Conservation (phyloP, 1,140 invertebrate genomes). For the Episyrphus balteatus region DNA sequence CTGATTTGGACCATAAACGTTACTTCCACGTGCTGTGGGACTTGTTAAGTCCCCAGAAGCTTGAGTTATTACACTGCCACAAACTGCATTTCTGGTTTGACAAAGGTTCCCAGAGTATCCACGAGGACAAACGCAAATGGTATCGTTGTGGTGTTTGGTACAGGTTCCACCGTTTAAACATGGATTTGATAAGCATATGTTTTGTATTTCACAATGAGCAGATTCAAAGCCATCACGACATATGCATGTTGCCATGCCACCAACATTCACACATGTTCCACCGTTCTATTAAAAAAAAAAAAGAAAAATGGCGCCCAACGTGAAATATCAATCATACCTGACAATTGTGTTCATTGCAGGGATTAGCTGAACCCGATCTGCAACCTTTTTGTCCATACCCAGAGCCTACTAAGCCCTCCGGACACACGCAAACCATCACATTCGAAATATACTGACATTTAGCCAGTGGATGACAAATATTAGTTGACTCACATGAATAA, state of each 20-base stretch:
- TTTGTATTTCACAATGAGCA: slow-evolving; percentile 39
- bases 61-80: slow-evolving; percentile 43
- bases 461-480: slow-evolving; percentile 47
- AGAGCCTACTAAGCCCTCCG: slow-evolving; percentile 50
- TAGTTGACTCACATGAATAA: slow-evolving; percentile 15
- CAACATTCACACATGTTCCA: slow-evolving; percentile 54
- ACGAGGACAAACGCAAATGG: slow-evolving; percentile 36
- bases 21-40: slow-evolving; percentile 43
- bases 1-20: slow-evolving; percentile 36
- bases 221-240: slow-evolving; percentile 40
- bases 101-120: slow-evolving; percentile 39
- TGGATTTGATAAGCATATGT: slow-evolving; percentile 57
- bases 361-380: slow-evolving; percentile 10
- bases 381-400: slow-evolving; percentile 41
- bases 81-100: slow-evolving; percentile 15
- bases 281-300: slow-evolving; percentile 41
- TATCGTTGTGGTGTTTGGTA: slow-evolving; percentile 32
- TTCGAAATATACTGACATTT: slow-evolving; percentile 58
- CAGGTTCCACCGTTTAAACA: slow-evolving; percentile 69
- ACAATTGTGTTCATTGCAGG: slow-evolving; percentile 22
- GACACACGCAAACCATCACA: slow-evolving; percentile 64
- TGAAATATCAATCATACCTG: slow-evolving; percentile 1
- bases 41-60: slow-evolving; percentile 11
- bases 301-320: not conserved
- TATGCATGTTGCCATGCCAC: slow-evolving; percentile 40